Conservation (phyloP, 2,113 vertebrate genomes). For the Lipophrys pholis region DNA sequence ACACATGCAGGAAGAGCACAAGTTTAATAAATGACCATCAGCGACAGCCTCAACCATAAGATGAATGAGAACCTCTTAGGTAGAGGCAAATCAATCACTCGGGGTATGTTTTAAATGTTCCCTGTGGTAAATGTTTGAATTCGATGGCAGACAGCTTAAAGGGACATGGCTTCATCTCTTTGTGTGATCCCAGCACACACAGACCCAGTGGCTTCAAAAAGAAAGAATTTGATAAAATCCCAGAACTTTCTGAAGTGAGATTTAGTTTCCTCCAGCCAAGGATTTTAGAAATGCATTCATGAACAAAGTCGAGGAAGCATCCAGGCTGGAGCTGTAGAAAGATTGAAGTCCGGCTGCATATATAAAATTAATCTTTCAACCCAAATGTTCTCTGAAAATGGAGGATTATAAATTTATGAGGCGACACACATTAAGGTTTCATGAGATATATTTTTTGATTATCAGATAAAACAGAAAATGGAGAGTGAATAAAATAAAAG, state of each 20-base stretch:
- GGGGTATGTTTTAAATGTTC: slow-evolving; percentile 52
- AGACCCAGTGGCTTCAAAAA: slow-evolving; percentile 37
- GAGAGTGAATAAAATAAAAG: slow-evolving; percentile 21
- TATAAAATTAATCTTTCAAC: slow-evolving; percentile 51
- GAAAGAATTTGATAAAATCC: slow-evolving; percentile 55
- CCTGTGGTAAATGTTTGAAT: slow-evolving; percentile 54
- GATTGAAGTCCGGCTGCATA: slow-evolving; percentile 1
- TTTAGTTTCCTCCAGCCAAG: slow-evolving; percentile 45
- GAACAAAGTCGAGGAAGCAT: slow-evolving; percentile 55
- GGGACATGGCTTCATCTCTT: slow-evolving; percentile 30
- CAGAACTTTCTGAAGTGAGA: slow-evolving; percentile 51
- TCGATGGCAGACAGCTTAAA: slow-evolving; percentile 46
- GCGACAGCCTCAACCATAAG: slow-evolving; percentile 28
- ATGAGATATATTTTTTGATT: slow-evolving; percentile 36
- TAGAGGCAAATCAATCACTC: slow-evolving; percentile 56
- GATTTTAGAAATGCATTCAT: slow-evolving; percentile 55
- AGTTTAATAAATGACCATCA: slow-evolving; percentile 55
- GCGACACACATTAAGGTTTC: slow-evolving; percentile 29
- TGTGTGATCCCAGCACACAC: slow-evolving; percentile 27
- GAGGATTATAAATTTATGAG: slow-evolving; percentile 44
- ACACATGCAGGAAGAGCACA: slow-evolving; percentile 25
- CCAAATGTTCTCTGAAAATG: slow-evolving; percentile 40
- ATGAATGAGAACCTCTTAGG: slow-evolving; percentile 56
- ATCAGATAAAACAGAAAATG: slow-evolving; percentile 21
- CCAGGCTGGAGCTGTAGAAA: slow-evolving; percentile 25